Percentiles rank a stretch among this genome's conserved stretches.
Evolutionary conservation across 2,888 invertebrate species (phyloP).

Genomic region (Cheilosia vulpina): DNA sequence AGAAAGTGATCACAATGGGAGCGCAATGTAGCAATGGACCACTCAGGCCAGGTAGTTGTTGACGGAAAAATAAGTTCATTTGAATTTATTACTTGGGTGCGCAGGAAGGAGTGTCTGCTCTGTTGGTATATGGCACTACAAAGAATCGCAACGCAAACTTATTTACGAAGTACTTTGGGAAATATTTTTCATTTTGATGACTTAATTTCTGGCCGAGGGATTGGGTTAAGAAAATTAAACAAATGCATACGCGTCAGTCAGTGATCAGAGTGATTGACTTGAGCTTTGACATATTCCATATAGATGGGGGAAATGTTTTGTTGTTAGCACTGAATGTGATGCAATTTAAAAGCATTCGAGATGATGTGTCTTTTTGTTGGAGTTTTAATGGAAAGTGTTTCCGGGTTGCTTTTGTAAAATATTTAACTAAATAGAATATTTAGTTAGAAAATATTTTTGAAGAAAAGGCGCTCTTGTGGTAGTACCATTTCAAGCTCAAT

Average conservation of each 20-base stretch:
- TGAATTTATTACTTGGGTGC: conserved; percentile 43
- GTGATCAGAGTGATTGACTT: not conserved
- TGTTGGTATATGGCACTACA: not conserved
- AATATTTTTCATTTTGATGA: conserved; percentile 26
- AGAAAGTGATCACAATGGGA: conserved; percentile 53
- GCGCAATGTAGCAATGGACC: conserved; percentile 6
- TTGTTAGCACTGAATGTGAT: too few species aligned
- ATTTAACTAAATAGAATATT: too few species aligned
- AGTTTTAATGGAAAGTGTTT: too few species aligned
- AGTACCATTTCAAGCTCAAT: too few species aligned
- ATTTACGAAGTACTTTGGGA: conserved; percentile 6
- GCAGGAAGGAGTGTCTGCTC: conserved; percentile 34
- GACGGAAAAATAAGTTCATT: conserved; percentile 55
- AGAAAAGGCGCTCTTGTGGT: too few species aligned
- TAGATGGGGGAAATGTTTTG: too few species aligned
- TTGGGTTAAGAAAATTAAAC: not conserved
- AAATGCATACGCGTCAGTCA: not conserved
- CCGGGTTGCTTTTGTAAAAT: too few species aligned
- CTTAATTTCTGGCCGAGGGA: conserved; percentile 16
- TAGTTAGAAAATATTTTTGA: too few species aligned
- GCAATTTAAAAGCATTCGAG: too few species aligned
- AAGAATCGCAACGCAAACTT: conserved; percentile 31
- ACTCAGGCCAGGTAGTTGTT: conserved; percentile 31
- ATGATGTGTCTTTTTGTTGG: too few species aligned
- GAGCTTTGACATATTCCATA: not conserved